Evolutionary conservation across 2,113 vertebrate genomes (phyloP).

Genomic region (Hemiprocne comata): DNA sequence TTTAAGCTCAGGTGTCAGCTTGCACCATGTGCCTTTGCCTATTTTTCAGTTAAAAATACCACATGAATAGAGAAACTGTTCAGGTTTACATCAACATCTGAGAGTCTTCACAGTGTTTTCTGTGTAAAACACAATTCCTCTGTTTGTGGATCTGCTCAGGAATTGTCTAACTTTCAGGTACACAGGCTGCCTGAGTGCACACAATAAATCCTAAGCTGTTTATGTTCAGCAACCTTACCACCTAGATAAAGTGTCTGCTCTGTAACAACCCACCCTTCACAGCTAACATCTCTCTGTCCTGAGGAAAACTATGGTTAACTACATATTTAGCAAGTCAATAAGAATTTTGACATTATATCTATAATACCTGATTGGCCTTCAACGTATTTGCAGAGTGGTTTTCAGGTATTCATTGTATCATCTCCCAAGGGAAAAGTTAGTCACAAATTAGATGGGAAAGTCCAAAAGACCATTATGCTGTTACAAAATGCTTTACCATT

Average conservation of each 20-base stretch:
- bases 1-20: neutral
- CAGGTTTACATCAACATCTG: neutral
- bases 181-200: neutral
- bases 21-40: neutral
- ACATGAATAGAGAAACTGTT: neutral
- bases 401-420: neutral
- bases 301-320: neutral
- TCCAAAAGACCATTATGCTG: neutral
- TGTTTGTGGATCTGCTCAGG: neutral
- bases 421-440: conserved; percentile 29
- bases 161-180: neutral
- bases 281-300: neutral
- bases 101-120: neutral
- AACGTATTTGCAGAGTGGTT: neutral
- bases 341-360: neutral
- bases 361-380: neutral
- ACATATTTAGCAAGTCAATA: neutral
- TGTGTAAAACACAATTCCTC: neutral
- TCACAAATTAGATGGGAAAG: neutral
- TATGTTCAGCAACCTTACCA: neutral
- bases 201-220: neutral
- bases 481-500: conserved; percentile 10
- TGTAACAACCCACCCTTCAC: neutral
- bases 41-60: neutral
- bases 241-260: neutral